A percentile compares a stretch with the other conserved stretches of the same genome.
These are phyloP conservation scores for Drosophila nigrodunni DNA, from an alignment of 1,140 invertebrate species.

Conservation along the genomic window DNA sequence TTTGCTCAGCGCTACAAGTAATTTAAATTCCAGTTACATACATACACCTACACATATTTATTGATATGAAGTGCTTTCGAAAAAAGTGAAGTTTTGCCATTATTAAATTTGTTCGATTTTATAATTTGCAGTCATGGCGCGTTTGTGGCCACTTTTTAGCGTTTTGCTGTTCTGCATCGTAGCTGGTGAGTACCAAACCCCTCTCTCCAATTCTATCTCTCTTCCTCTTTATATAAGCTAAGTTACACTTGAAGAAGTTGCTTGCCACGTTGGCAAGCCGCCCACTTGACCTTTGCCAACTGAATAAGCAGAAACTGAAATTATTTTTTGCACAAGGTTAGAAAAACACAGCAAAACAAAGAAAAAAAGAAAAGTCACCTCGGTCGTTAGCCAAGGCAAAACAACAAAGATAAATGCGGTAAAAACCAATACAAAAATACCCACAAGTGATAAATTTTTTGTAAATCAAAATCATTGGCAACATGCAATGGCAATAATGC, in stretches of 20 bases:
- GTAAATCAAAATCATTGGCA: conserved; percentile 61
- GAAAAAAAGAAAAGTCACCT: conserved; percentile 20
- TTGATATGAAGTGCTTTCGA: conserved; percentile 5
- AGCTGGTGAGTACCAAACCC: conserved; percentile 71
- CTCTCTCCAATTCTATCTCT: background rate
- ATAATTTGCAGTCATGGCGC: conserved; percentile 71
- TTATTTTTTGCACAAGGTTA: conserved; percentile 59
- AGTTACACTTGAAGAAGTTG: conserved; percentile 21
- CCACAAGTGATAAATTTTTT: conserved; percentile 34
- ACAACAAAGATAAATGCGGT: conserved; percentile 43
- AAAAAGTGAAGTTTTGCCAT: conserved; percentile 52
- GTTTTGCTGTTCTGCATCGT: conserved; percentile 71
- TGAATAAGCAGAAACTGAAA: conserved; percentile 49
- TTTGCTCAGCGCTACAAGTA: conserved; percentile 60
- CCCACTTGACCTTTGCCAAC: conserved; percentile 69
- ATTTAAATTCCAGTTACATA: conserved; percentile 43
- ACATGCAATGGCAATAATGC: conserved; percentile 52
- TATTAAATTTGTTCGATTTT: conserved; percentile 43
- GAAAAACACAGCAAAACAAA: conserved; percentile 17
- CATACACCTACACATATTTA: background rate
- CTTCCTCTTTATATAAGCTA: background rate
- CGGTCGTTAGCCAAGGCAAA: conserved; percentile 70
- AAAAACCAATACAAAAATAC: background rate
- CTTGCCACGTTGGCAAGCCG: conserved; percentile 41
- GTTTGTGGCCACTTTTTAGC: conserved; percentile 77